Evolutionary conservation across 1,140 invertebrate species (phyloP).

Genomic region (Achatina immaculata): DNA sequence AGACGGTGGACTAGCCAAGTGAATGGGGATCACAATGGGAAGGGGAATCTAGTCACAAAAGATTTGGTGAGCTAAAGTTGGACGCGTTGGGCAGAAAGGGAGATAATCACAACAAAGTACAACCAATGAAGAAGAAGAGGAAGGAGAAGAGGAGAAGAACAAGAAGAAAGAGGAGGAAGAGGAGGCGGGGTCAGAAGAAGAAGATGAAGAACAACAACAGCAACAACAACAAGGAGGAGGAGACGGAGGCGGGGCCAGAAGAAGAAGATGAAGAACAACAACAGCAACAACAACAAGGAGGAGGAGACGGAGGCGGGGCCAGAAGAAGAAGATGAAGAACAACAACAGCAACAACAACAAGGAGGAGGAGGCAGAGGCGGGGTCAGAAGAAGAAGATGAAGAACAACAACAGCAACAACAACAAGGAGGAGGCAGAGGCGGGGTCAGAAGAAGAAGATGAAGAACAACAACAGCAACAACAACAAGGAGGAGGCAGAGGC

Average conservation of each 20-base stretch:
- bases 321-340: neutral
- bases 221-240: neutral
- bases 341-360: neutral
- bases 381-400: neutral
- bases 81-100: too few relatives aligned
- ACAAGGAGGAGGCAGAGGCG: neutral
- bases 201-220: neutral
- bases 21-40: too few relatives aligned
- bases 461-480: slow-evolving; percentile 5
- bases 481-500: too few relatives aligned
- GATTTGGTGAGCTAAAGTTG: too few relatives aligned
- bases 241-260: neutral
- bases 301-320: neutral
- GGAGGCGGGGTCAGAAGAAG: neutral
- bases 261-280: neutral
- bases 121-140: neutral
- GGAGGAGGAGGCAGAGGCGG: neutral
- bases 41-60: too few relatives aligned
- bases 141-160: slow-evolving; percentile 21
- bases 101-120: too few relatives aligned
- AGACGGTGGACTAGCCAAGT: too few relatives aligned
- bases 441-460: neutral
- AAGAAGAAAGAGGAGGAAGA: neutral
- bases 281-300: neutral
- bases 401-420: neutral